Evolutionary conservation across 2,113 vertebrate genomes (phyloP).

Genomic region (Pipa parva): DNA sequence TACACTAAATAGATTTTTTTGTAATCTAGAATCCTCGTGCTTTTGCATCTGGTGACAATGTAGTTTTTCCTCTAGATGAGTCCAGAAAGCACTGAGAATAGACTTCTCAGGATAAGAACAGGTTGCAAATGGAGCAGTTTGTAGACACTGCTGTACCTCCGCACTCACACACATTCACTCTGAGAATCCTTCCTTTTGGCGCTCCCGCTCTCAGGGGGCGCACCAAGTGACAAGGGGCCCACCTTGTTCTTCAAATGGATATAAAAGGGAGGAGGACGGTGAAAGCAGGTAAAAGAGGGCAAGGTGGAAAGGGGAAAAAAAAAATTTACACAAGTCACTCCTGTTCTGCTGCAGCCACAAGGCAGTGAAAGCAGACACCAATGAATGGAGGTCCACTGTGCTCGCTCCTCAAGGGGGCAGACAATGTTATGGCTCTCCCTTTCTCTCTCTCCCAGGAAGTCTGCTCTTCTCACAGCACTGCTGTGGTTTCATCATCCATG

Average conservation of each 20-base stretch:
- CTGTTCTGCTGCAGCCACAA: conserved; percentile 49
- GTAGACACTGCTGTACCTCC: conserved; percentile 62
- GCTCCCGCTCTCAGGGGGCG: conserved; percentile 37
- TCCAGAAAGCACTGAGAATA: conserved; percentile 20
- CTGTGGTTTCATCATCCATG: conserved; percentile 76
- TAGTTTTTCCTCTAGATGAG: conserved; percentile 10
- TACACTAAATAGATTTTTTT: conserved; percentile 28
- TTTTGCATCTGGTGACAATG: conserved; percentile 1
- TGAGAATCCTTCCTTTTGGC: conserved; percentile 50
- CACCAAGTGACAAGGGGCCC: conserved; percentile 1
- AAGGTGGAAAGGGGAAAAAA: conserved; percentile 1
- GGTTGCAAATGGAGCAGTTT: conserved; percentile 74
- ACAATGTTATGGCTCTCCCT: conserved; percentile 53
- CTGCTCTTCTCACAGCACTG: conserved; percentile 54
- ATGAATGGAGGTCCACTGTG: conserved; percentile 51
- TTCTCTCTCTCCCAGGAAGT: conserved; percentile 59
- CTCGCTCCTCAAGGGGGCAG: conserved; percentile 55
- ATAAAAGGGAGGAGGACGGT: neutral
- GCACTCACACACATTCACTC: conserved; percentile 80
- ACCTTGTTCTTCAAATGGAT: neutral
- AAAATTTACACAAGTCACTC: conserved; percentile 46
- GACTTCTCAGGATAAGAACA: conserved; percentile 28
- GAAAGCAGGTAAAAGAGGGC: neutral
- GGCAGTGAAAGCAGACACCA: conserved; percentile 54
- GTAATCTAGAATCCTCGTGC: conserved; percentile 23